Conservation (phyloP, 2,888 invertebrate genomes). For the Aromia moschata region DNA sequence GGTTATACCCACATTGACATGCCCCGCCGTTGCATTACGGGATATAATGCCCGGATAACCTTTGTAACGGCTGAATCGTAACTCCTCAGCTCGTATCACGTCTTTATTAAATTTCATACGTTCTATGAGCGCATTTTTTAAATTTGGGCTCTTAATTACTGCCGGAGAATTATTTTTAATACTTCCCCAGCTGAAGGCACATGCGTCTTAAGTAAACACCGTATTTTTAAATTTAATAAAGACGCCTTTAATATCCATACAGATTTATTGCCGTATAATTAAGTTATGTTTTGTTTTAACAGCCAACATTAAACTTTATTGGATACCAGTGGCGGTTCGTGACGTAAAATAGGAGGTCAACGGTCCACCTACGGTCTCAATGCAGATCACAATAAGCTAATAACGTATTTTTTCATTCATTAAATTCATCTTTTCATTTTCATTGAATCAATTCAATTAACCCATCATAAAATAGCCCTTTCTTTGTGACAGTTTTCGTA, state of each 20-base stretch:
- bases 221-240: slow-evolving; percentile 19
- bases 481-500: too few species aligned
- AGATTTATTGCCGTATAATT: slow-evolving; percentile 18
- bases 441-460: too few species aligned
- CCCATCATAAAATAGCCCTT: too few species aligned
- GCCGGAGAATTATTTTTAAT: neutral
- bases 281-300: slow-evolving; percentile 12
- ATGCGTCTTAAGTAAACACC: slow-evolving; percentile 15
- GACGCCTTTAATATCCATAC: slow-evolving; percentile 4
- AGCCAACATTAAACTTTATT: too few species aligned
- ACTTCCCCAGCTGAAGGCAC: slow-evolving; percentile 5
- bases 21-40: neutral
- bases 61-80: slow-evolving; percentile 7
- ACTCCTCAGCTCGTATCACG: neutral
- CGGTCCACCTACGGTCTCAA: too few species aligned
- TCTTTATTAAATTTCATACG: slow-evolving; percentile 21
- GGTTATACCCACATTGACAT: slow-evolving; percentile 21
- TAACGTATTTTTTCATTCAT: too few species aligned
- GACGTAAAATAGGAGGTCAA: too few species aligned
- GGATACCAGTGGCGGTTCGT: too few species aligned
- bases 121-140: slow-evolving; percentile 2
- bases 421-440: too few species aligned
- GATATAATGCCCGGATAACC: slow-evolving; percentile 3
- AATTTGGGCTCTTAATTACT: slow-evolving; percentile 15
- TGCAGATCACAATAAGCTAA: too few species aligned